A percentile compares a stretch with the other conserved stretches of the same genome.
phyloP scores from a whole-genome alignment of 2,113 vertebrate genomes.

The Eudyptes chrysolophus region DNA sequence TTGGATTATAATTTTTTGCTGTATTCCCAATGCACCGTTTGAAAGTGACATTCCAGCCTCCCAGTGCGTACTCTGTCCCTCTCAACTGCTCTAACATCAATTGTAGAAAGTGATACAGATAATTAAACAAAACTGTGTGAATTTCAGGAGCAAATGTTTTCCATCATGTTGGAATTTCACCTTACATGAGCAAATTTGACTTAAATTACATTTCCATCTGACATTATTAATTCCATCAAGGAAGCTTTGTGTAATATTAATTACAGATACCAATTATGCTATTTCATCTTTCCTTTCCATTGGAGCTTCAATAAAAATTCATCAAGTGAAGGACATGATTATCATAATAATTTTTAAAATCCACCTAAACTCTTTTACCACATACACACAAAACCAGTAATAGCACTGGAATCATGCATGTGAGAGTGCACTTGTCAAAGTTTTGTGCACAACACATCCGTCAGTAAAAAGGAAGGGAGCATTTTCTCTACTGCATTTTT shows the following conservation, averaged over 20 bases:
- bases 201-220: constrained; percentile 75
- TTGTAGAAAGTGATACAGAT: constrained; percentile 63
- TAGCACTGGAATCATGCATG: neutral
- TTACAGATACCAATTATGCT: constrained; percentile 71
- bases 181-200: constrained; percentile 71
- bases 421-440: constrained; percentile 42
- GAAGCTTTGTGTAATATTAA: constrained; percentile 74
- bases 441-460: constrained; percentile 8
- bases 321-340: constrained; percentile 70
- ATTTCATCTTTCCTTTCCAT: constrained; percentile 73
- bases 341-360: constrained; percentile 68
- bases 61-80: neutral
- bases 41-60: constrained; percentile 54
- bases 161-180: constrained; percentile 65
- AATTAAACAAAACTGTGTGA: constrained; percentile 72
- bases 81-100: constrained; percentile 48
- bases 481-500: constrained; percentile 7
- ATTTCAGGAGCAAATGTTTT: constrained; percentile 73
- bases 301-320: constrained; percentile 75
- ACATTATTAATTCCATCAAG: constrained; percentile 76
- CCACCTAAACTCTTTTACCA: neutral
- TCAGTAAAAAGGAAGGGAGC: constrained; percentile 6
- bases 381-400: neutral
- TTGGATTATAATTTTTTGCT: neutral
- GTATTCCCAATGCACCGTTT: neutral